Conservation (phyloP, 2,888 invertebrate genomes). For the Latrodectus elegans region DNA sequence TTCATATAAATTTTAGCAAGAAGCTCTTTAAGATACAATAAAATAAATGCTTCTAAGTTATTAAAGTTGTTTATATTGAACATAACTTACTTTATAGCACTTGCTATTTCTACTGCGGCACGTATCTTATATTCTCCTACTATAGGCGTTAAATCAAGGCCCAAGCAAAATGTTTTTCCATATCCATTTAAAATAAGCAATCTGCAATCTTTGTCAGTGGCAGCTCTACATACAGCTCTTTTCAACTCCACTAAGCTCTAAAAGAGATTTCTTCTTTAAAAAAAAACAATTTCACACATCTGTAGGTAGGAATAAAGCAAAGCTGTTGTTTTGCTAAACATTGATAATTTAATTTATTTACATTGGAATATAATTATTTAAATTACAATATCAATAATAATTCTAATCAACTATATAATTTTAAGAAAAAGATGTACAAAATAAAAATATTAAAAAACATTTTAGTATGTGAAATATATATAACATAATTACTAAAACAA, state of each 20-base stretch:
- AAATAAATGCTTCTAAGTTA: too few species aligned
- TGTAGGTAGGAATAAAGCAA: background rate
- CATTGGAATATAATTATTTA: too few species aligned
- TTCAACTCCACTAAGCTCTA: slow-evolving; percentile 85
- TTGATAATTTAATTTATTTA: too few species aligned
- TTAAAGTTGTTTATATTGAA: background rate
- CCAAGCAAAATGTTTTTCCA: slow-evolving; percentile 86
- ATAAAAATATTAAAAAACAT: too few species aligned
- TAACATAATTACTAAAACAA: too few species aligned
- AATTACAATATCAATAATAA: too few species aligned
- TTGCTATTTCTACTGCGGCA: slow-evolving; percentile 82
- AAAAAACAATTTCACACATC: background rate
- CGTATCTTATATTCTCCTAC: slow-evolving; percentile 78
- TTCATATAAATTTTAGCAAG: too few species aligned
- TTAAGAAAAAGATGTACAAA: too few species aligned
- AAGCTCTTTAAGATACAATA: too few species aligned
- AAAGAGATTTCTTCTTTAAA: background rate
- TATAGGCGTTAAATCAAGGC: slow-evolving; percentile 85
- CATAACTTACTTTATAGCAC: slow-evolving; percentile 82
- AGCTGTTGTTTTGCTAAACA: too few species aligned
- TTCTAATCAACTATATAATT: too few species aligned
- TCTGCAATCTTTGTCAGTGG: slow-evolving; percentile 80
- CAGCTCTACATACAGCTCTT: slow-evolving; percentile 80
- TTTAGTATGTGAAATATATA: too few species aligned
- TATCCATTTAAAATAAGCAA: slow-evolving; percentile 85